phyloP scores from a whole-genome alignment of 1,140 invertebrate genomes.

The Battus philenor region DNA sequence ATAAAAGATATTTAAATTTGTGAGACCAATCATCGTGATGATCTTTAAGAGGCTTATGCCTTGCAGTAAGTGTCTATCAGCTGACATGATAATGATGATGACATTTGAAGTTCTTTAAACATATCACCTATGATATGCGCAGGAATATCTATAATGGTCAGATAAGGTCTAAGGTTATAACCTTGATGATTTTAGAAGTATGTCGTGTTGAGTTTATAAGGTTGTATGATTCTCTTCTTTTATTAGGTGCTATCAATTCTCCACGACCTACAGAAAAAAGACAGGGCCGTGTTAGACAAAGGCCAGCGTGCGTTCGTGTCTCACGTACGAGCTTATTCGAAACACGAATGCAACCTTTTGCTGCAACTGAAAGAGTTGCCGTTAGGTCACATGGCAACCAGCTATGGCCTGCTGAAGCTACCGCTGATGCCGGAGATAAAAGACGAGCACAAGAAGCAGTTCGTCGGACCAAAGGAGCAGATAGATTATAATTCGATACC shows the following conservation, averaged over 20 bases:
- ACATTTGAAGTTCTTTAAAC: too few relatives aligned
- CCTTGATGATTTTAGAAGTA: too few relatives aligned
- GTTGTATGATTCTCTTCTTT: neutral
- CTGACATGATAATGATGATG: too few relatives aligned
- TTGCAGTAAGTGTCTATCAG: too few relatives aligned
- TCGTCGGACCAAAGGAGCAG: conserved; percentile 77
- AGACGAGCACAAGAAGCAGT: conserved; percentile 80
- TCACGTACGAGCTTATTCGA: conserved; percentile 94
- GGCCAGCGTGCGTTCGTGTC: conserved; percentile 96
- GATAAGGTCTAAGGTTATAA: too few relatives aligned
- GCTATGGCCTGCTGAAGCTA: conserved; percentile 92
- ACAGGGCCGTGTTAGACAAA: conserved; percentile 90
- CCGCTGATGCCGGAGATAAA: conserved; percentile 97
- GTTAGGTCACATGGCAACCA: conserved; percentile 88
- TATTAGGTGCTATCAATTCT: conserved; percentile 66
- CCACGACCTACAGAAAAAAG: conserved; percentile 79
- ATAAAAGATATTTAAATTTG: too few relatives aligned
- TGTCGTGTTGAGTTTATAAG: too few relatives aligned
- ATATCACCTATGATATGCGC: too few relatives aligned
- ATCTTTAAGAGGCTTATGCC: too few relatives aligned
- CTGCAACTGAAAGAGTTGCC: conserved; percentile 93
- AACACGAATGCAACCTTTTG: conserved; percentile 96
- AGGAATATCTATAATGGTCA: too few relatives aligned
- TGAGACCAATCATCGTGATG: too few relatives aligned
- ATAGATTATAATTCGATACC: conserved; percentile 87